Percentiles rank a stretch among this genome's conserved stretches.
Evolutionary conservation across 2,797 vertebrate genomes (phyloP).

Genomic region (Sus cebifrons): DNA sequence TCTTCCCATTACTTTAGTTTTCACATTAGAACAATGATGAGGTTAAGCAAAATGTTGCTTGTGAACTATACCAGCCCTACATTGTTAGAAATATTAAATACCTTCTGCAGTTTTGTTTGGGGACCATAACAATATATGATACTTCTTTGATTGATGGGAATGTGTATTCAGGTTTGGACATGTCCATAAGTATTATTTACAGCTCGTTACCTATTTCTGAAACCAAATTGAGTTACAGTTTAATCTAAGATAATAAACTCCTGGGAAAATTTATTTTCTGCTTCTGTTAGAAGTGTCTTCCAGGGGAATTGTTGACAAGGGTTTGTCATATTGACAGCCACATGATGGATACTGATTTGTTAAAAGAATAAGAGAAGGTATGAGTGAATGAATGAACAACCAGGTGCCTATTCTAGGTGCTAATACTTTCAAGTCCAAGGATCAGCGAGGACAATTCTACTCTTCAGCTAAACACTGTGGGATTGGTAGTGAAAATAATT

Average conservation of each 20-base stretch:
- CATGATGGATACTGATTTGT: conserved; percentile 17
- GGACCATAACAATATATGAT: neutral
- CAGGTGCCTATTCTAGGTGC: neutral
- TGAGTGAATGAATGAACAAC: neutral
- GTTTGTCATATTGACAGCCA: conserved; percentile 21
- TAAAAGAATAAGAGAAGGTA: conserved; percentile 36
- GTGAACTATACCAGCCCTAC: neutral
- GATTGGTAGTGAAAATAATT: neutral
- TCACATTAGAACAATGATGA: neutral
- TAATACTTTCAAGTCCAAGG: neutral
- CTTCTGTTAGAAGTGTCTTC: neutral
- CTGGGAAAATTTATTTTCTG: conserved; percentile 33
- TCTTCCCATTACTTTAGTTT: conserved; percentile 28
- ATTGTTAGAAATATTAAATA: conserved; percentile 42
- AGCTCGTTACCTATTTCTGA: conserved; percentile 7
- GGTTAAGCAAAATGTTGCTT: conserved; percentile 25
- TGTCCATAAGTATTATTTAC: conserved; percentile 28
- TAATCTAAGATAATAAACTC: conserved; percentile 57
- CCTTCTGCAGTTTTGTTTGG: neutral
- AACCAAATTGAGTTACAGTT: conserved; percentile 37
- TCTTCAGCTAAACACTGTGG: neutral
- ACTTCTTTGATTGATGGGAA: conserved; percentile 54
- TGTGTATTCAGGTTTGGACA: neutral
- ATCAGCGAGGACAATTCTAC: neutral
- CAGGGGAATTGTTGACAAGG: neutral